Conservation (phyloP, 2,888 invertebrate genomes). For the Synanthedon myopaeformis region DNA sequence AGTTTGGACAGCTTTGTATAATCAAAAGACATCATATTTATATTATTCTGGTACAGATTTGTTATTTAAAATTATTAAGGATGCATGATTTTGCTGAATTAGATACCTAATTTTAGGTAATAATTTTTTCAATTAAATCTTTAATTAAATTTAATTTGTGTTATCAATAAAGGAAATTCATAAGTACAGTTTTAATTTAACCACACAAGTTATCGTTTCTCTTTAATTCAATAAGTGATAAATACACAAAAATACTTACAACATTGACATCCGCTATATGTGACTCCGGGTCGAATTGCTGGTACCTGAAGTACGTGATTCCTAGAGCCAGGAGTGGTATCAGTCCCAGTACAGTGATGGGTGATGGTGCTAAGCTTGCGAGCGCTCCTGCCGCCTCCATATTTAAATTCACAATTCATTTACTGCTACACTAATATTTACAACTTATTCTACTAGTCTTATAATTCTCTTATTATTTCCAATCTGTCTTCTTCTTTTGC, state of each 20-base stretch:
- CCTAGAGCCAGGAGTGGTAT: slow-evolving; percentile 86
- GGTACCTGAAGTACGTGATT: slow-evolving; percentile 83
- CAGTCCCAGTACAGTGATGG: slow-evolving; percentile 77
- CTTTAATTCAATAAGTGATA: too few relatives aligned
- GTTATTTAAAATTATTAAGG: too few relatives aligned
- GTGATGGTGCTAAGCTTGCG: slow-evolving; percentile 72
- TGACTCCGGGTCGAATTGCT: slow-evolving; percentile 85
- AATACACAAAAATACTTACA: slow-evolving; percentile 60
- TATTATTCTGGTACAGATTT: too few relatives aligned
- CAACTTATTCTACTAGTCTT: slow-evolving; percentile 59
- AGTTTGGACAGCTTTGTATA: too few relatives aligned
- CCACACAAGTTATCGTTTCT: too few relatives aligned
- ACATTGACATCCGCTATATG: slow-evolving; percentile 77
- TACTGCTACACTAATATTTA: slow-evolving; percentile 58
- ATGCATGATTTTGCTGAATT: too few relatives aligned
- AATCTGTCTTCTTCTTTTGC: slow-evolving; percentile 67
- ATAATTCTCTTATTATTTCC: slow-evolving; percentile 71
- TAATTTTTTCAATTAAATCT: too few relatives aligned
- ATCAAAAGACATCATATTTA: too few relatives aligned
- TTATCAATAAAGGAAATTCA: too few relatives aligned
- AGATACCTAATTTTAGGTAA: too few relatives aligned
- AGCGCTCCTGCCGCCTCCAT: slow-evolving; percentile 67
- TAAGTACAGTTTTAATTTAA: too few relatives aligned
- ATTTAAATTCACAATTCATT: slow-evolving; percentile 41
- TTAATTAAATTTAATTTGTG: too few relatives aligned